Evolutionary conservation across 1,140 invertebrate species (phyloP).

Genomic region (Bradysia coprophila): DNA sequence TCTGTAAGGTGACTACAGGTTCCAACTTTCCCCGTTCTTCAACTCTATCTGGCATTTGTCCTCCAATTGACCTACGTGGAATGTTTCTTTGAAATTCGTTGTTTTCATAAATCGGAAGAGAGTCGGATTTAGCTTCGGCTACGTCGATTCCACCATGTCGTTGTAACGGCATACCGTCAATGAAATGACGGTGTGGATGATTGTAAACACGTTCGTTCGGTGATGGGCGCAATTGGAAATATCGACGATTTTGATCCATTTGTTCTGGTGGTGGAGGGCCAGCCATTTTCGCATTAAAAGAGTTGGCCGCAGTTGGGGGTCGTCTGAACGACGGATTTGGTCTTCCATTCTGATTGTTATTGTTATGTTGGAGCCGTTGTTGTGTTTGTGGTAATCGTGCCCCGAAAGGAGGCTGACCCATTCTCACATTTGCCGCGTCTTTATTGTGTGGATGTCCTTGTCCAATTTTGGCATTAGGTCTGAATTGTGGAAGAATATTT

Average conservation of each 20-base stretch:
- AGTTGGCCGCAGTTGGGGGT: neutral
- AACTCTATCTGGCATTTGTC: conserved; percentile 16
- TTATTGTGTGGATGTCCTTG: conserved; percentile 20
- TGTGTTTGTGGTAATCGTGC: conserved; percentile 10
- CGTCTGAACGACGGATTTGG: neutral
- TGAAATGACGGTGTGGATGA: neutral
- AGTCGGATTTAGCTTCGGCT: neutral
- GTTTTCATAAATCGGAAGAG: conserved; percentile 15
- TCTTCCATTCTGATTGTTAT: neutral
- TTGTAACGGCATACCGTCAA: neutral
- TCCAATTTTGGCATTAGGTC: conserved; percentile 41
- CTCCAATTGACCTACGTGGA: conserved; percentile 10
- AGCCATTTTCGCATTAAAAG: neutral
- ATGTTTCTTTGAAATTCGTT: conserved; percentile 5
- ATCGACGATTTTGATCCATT: neutral
- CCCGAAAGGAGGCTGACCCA: conserved; percentile 19
- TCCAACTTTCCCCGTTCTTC: conserved; percentile 14
- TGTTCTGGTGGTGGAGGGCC: neutral
- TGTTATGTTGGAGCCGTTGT: conserved; percentile 7
- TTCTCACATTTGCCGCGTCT: conserved; percentile 15
- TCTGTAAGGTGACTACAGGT: conserved; percentile 39
- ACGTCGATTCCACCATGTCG: conserved; percentile 5
- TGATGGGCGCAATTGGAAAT: neutral
- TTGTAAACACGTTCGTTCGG: neutral
- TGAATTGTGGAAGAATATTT: conserved; percentile 49